These are phyloP conservation scores for Caenorhabditis plicata DNA, from an alignment of 2,888 invertebrate species.

Conservation along the genomic window DNA sequence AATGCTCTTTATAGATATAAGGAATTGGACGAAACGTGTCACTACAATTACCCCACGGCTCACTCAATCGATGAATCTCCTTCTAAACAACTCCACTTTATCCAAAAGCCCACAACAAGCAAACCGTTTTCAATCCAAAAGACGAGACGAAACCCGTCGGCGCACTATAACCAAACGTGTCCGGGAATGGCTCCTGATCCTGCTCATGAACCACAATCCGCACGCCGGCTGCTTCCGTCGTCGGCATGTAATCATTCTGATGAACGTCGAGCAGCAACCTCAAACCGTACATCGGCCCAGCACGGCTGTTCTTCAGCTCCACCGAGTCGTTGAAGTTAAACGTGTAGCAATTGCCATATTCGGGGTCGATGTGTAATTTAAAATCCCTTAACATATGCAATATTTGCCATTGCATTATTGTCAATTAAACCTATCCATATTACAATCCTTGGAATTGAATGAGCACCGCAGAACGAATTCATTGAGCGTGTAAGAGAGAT, in stretches of 20 bases:
- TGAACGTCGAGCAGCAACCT: slow-evolving; percentile 64
- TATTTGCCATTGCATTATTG: background rate
- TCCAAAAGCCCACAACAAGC: no score
- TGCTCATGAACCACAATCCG: slow-evolving; percentile 57
- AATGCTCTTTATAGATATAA: slow-evolving; percentile 65
- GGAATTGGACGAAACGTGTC: slow-evolving; percentile 60
- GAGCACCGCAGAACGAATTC: slow-evolving; percentile 65
- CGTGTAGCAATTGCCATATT: slow-evolving; percentile 65
- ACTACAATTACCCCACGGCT: slow-evolving; percentile 63
- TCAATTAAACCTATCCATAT: slow-evolving; percentile 39
- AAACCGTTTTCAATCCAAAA: slow-evolving; percentile 65
- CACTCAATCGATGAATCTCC: slow-evolving; percentile 59
- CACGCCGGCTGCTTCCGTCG: slow-evolving; percentile 65
- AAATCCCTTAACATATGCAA: slow-evolving; percentile 53
- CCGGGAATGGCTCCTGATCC: slow-evolving; percentile 64
- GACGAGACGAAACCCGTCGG: slow-evolving; percentile 65
- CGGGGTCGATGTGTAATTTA: slow-evolving; percentile 64
- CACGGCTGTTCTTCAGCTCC: slow-evolving; percentile 57
- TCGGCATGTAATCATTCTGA: slow-evolving; percentile 65
- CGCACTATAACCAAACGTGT: slow-evolving; percentile 65
- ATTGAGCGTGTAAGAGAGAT: slow-evolving; percentile 58
- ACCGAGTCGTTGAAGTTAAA: slow-evolving; percentile 65
- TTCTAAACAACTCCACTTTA: slow-evolving; percentile 63
- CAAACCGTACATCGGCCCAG: slow-evolving; percentile 60
- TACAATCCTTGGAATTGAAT: slow-evolving; percentile 64